A percentile compares a stretch with the other conserved stretches of the same genome.
phyloP scores from a whole-genome alignment of 2,113 vertebrate species.

The Limanda limanda region DNA sequence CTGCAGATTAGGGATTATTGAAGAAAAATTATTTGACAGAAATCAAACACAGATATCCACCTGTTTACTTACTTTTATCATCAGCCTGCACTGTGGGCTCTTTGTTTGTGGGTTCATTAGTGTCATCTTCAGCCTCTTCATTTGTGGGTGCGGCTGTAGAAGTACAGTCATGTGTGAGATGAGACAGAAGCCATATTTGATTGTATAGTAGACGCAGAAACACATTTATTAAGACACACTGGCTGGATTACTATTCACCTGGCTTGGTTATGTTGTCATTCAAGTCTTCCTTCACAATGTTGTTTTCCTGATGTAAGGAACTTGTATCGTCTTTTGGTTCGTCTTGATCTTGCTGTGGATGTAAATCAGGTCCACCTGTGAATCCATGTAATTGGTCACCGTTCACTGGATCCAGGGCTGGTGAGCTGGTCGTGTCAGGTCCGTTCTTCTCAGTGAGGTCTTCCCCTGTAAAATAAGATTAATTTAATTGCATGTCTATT shows the following conservation, averaged over 20 bases:
- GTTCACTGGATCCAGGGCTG: fast-evolving
- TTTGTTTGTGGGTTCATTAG: not conserved
- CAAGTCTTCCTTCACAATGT: too few relatives aligned
- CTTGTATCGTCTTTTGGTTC: not conserved
- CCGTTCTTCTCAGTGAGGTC: not conserved
- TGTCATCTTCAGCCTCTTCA: not conserved
- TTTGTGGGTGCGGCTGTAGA: not conserved
- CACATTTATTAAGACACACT: too few relatives aligned
- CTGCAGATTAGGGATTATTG: too few relatives aligned
- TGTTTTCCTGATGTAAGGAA: too few relatives aligned
- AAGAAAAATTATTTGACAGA: too few relatives aligned
- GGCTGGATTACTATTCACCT: too few relatives aligned
- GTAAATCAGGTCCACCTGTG: fast-evolving
- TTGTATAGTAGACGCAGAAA: too few relatives aligned
- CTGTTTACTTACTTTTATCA: not conserved
- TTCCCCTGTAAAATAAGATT: not conserved
- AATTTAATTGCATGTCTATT: not conserved
- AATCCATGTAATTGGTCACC: not conserved
- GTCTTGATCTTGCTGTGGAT: fast-evolving
- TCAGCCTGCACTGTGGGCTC: not conserved
- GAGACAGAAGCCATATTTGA: too few relatives aligned
- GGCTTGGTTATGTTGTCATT: too few relatives aligned
- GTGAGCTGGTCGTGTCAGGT: not conserved
- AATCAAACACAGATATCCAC: not conserved
- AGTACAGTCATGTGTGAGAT: too few relatives aligned